These are phyloP conservation scores for Suillia variegata DNA, from an alignment of 2,888 invertebrate genomes.

Conservation along the genomic window DNA sequence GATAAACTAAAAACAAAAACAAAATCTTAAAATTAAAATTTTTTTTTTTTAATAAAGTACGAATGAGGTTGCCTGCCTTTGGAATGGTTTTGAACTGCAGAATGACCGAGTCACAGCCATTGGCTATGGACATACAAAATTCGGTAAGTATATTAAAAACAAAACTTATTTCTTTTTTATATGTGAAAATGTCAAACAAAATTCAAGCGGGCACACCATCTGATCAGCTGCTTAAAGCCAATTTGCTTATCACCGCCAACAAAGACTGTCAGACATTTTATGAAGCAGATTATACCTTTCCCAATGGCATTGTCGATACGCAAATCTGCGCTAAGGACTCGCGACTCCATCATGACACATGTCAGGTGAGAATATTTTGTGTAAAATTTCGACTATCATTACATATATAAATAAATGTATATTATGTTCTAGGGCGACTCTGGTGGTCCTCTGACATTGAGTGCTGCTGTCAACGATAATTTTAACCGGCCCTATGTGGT, in stretches of 20 bases:
- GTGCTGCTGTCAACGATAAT: too few species aligned
- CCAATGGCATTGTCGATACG: conserved; percentile 36
- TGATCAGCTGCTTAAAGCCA: not conserved
- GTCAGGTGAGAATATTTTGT: conserved; percentile 21
- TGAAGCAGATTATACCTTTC: conserved; percentile 17
- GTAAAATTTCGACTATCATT: not conserved
- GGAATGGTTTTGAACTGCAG: not conserved
- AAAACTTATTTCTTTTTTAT: not conserved
- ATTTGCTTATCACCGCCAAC: not conserved
- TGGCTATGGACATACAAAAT: not conserved
- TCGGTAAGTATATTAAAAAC: not conserved
- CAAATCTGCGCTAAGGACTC: conserved; percentile 49
- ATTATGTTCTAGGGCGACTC: conserved; percentile 40
- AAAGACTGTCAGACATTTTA: not conserved
- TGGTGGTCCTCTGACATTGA: not conserved
- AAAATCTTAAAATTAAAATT: not conserved
- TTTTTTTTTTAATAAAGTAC: not conserved
- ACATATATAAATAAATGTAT: conserved; percentile 13
- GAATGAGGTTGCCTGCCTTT: not conserved
- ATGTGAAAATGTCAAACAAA: too few species aligned
- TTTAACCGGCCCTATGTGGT: conserved; percentile 10
- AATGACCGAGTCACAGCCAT: not conserved
- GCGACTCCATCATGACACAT: too few species aligned
- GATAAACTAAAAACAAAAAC: not conserved
- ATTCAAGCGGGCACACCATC: not conserved